Base-by-base conservation (phyloP, 2,888 invertebrate species). In the Zeuzera pyrina region DNA sequence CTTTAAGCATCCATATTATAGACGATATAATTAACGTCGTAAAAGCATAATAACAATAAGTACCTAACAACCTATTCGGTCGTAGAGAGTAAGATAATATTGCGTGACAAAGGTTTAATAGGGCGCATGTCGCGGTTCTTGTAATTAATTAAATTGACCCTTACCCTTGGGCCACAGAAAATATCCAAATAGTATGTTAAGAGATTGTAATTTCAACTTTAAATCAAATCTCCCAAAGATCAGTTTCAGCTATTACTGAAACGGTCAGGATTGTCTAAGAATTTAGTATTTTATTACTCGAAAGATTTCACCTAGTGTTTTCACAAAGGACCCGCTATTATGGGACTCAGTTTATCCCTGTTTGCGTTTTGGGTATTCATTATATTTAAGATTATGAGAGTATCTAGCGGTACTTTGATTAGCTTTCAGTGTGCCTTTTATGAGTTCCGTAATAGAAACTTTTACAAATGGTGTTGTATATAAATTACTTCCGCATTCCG, bases 71-170 rank as follows among this genome's bases (percentile, higher is more conserved):
- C n/a, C n/a, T n/a, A n/a, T n/a, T 51, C 37, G 49, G 48, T 50
- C 43, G 43, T 37, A 52, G 52, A 54, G 61, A 57, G 53, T 57
- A 52, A 60, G 58, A 63, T 62, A 62, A 64, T 62, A 58, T 55
- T 42, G 49, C 52, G 57, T 57, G 63, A 68, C 68, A 63, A 64
- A 68, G 64, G 64, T 67, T 67, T 67, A 70, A 69, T 66, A 65
- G 66, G 64, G 63, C 49, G 57, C 62, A 64, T 65, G 71, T 71
- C 62, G 71, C 44, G 70, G 69, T 64, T 59, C 49, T 47, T 57
- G 62, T 71, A 68, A 72, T 72, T 72, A 72, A 72, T 72, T 72
- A 65, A 72, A 72, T 69, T 66, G 71, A 68, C 71, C 72, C 69
- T 62, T 53, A 61, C 61, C 63, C 66, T 52, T 45, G 47, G 56